Base-by-base conservation (phyloP, 2,797 vertebrate genomes). In the Sebastes minor region DNA sequence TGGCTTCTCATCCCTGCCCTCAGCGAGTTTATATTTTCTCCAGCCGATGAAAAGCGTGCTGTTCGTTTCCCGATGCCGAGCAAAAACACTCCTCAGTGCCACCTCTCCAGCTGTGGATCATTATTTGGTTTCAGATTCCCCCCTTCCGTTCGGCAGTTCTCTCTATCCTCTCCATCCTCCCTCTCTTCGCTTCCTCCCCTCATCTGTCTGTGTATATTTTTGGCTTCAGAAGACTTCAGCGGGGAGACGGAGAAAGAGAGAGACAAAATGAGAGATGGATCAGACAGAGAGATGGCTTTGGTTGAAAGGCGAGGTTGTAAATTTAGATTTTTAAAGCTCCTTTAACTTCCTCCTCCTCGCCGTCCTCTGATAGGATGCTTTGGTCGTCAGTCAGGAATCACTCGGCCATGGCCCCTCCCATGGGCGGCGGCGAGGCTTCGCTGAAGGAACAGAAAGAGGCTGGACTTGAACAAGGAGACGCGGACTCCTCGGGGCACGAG, bases 361-460 rank as follows among this genome's bases (percentile, higher is more conserved):
- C 80, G 67, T 83, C 84, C 86, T 89, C 80, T 67, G 80, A 89
- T 80, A 74, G 88, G 88, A 81, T 63, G 30, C 74, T 87, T 86
- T 88, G 71, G 62, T 78, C 85, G 86, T 88, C 76, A 18, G 67
- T 83, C 55, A 18, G 85, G 71, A 77, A 76, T 97, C 95, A 97
- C 92, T 97, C 96, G 0, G 95, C 92, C 94, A 97, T 96, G 86
- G 96, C 93, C 76, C 96, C 96, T 64, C 92, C 97, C 89, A 96
- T 87, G 78, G 94, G 96, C 63, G 96, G 97, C 8, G 96, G 94
- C 76, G 89, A 96, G 72, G 94, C 92, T 72, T 96, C 95, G 20
- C 94, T 95, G 91, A 94, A 96, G 25, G 95, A 97, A 46, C 95
- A 96, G 88, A 96, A 96, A 11, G 97, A 97, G 66, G 96, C 94